phyloP scores from a whole-genome alignment of 1,140 invertebrate species.

The Lepidurus couesii region DNA sequence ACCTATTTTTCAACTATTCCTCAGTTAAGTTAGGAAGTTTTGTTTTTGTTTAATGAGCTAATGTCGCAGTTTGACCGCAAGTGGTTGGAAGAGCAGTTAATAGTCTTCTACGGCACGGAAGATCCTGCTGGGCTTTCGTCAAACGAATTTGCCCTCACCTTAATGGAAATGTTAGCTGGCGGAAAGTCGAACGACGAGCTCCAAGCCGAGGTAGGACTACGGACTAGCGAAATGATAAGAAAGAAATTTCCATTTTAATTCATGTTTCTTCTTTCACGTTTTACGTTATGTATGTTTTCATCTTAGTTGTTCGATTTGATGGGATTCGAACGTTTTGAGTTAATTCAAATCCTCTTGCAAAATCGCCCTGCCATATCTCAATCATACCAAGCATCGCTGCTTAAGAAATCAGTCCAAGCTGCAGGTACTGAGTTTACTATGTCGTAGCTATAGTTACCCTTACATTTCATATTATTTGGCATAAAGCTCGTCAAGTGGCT shows the following conservation, averaged over 20 bases:
- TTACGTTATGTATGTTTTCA: background rate
- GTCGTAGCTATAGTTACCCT: slow-evolving; percentile 45
- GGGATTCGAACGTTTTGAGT: slow-evolving; percentile 79
- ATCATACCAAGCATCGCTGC: slow-evolving; percentile 28
- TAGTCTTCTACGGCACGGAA: slow-evolving; percentile 47
- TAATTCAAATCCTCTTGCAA: slow-evolving; percentile 70
- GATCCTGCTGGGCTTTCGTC: slow-evolving; percentile 47
- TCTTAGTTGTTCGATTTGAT: slow-evolving; percentile 71
- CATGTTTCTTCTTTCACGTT: slow-evolving; percentile 31
- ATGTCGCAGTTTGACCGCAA: slow-evolving; percentile 52
- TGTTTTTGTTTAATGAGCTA: slow-evolving; percentile 38
- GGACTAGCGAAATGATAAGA: slow-evolving; percentile 31
- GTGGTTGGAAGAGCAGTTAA: slow-evolving; percentile 54
- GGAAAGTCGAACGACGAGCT: slow-evolving; percentile 63
- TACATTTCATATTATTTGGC: slow-evolving; percentile 27
- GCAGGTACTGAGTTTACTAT: background rate
- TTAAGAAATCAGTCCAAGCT: slow-evolving; percentile 32
- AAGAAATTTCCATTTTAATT: background rate
- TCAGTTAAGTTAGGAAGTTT: slow-evolving; percentile 38
- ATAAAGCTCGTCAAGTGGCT: slow-evolving; percentile 41
- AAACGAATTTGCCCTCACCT: slow-evolving; percentile 54
- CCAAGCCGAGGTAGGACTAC: slow-evolving; percentile 61
- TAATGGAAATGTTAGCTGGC: slow-evolving; percentile 57
- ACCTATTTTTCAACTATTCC: slow-evolving; percentile 38
- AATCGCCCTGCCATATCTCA: slow-evolving; percentile 49